These are phyloP conservation scores for Pasiphila rectangulata DNA, from an alignment of 2,888 invertebrate species.

Conservation along the genomic window DNA sequence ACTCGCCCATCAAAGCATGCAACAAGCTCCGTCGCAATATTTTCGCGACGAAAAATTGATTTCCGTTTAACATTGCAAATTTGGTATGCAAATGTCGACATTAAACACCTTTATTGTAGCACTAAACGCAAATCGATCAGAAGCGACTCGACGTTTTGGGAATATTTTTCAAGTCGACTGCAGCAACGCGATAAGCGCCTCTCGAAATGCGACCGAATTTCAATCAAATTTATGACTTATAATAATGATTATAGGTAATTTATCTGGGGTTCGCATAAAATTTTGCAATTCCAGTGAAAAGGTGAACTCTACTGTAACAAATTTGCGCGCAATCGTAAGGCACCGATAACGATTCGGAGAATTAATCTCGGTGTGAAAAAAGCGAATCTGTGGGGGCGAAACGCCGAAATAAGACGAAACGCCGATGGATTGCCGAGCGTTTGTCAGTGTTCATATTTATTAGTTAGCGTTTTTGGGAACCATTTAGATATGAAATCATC, in stretches of 20 bases:
- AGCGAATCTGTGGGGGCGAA: conserved; percentile 48
- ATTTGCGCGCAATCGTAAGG: conserved; percentile 76
- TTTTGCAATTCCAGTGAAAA: conserved; percentile 77
- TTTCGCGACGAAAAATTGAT: conserved; percentile 40
- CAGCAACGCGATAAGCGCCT: conserved; percentile 71
- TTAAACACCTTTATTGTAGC: conserved; percentile 70
- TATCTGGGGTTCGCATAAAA: conserved; percentile 73
- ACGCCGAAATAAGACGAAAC: conserved; percentile 49
- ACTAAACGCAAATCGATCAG: conserved; percentile 76
- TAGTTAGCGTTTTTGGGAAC: conserved; percentile 42
- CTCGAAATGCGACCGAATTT: conserved; percentile 78
- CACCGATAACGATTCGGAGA: conserved; percentile 74
- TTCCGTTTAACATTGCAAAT: conserved; percentile 52
- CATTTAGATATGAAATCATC: conserved; percentile 39
- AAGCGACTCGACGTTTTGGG: conserved; percentile 62
- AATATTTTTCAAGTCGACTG: conserved; percentile 78
- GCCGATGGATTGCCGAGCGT: conserved; percentile 51
- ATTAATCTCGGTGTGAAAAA: conserved; percentile 73
- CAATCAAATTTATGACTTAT: conserved; percentile 80
- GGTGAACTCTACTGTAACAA: conserved; percentile 78
- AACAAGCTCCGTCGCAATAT: conserved; percentile 40
- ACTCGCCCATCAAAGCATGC: conserved; percentile 29
- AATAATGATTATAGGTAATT: conserved; percentile 79
- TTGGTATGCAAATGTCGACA: conserved; percentile 64
- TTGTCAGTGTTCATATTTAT: conserved; percentile 54